Conservation (phyloP, 2,113 vertebrate genomes). For the Desmodus rotundus region DNA sequence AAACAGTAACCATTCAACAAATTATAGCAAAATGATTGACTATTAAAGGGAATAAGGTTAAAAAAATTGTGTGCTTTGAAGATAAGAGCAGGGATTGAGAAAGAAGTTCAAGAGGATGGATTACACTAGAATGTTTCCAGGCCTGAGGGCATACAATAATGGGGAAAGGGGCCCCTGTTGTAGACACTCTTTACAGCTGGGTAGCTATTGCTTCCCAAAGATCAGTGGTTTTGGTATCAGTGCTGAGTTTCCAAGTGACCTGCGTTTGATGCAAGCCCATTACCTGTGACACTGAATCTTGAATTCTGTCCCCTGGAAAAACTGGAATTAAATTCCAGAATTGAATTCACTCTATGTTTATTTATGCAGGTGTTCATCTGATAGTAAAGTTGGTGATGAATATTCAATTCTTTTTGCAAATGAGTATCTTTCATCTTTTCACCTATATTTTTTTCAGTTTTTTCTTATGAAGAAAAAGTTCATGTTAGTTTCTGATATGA, state of each 20-base stretch:
- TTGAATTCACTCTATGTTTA: neutral
- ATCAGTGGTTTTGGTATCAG: neutral
- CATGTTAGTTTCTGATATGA: neutral
- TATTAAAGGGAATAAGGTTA: neutral
- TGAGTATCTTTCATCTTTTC: neutral
- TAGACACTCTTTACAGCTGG: neutral
- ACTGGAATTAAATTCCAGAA: neutral
- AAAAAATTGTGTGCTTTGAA: neutral
- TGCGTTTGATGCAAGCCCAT: neutral
- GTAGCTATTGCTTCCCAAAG: neutral
- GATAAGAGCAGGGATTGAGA: neutral
- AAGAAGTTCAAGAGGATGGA: neutral
- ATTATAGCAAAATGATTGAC: neutral
- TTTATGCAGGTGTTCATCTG: neutral
- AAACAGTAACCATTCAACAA: neutral
- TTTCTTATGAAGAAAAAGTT: neutral
- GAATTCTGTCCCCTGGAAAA: neutral
- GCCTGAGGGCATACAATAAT: rapidly evolving
- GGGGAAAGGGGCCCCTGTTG: neutral
- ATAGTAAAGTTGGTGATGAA: neutral
- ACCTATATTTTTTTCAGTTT: neutral
- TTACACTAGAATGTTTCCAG: neutral
- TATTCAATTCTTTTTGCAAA: neutral
- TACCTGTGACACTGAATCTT: neutral
- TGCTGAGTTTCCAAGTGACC: neutral